These are phyloP conservation scores for Echinops telfairi DNA, from an alignment of 2,113 vertebrate species.

Conservation along the genomic window DNA sequence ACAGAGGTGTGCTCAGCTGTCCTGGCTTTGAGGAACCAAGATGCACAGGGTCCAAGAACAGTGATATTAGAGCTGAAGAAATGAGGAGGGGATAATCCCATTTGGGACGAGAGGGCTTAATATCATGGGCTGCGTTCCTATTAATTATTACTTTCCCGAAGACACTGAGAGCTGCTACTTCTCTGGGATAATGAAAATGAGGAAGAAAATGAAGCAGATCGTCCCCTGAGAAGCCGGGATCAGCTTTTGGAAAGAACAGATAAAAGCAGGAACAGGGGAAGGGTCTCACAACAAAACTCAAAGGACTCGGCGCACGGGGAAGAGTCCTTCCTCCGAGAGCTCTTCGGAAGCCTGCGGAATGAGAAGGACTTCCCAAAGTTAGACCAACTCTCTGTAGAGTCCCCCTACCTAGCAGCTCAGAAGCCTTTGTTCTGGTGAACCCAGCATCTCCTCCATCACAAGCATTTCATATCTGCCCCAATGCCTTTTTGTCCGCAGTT, in stretches of 20 bases:
- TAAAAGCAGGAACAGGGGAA: neutral
- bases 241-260: neutral
- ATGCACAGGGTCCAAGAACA: neutral
- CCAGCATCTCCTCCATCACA: neutral
- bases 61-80: slow-evolving; percentile 44
- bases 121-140: neutral
- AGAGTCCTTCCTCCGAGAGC: neutral
- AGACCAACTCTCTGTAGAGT: neutral
- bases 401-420: neutral
- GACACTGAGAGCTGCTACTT: neutral
- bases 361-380: neutral
- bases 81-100: neutral
- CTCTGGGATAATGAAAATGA: neutral
- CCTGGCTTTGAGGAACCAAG: slow-evolving; percentile 18
- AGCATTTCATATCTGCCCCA: neutral
- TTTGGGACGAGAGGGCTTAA: neutral
- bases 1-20: neutral
- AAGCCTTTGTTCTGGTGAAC: neutral
- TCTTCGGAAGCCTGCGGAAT: neutral
- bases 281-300: neutral
- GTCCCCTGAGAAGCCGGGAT: neutral
- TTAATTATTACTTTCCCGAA: neutral
- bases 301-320: neutral
- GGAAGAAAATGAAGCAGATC: neutral
- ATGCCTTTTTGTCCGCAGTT: neutral